Conservation (phyloP, 2,888 invertebrate species). For the Apamea crenata region DNA sequence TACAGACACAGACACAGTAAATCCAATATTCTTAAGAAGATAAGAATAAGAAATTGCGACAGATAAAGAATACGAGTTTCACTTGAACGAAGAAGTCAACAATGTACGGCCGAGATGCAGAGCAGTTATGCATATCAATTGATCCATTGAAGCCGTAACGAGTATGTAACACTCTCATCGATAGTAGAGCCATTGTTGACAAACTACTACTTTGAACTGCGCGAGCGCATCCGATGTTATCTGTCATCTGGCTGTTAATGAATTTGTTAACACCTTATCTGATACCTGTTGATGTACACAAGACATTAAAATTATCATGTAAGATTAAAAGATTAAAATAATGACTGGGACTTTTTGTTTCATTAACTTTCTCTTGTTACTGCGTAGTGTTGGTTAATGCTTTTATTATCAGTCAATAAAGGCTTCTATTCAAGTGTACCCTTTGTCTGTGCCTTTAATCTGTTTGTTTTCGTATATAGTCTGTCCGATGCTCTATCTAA, state of each 20-base stretch:
- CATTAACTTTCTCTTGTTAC: conserved; percentile 73
- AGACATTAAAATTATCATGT: conserved; percentile 22
- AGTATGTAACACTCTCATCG: conserved; percentile 72
- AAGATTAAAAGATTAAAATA: conserved; percentile 48
- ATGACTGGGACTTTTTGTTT: conserved; percentile 53
- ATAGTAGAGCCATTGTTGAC: conserved; percentile 68
- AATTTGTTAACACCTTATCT: conserved; percentile 48
- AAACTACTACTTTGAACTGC: conserved; percentile 51
- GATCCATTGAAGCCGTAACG: conserved; percentile 76
- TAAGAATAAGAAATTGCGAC: conserved; percentile 11
- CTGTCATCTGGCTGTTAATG: conserved; percentile 45
- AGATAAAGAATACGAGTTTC: conserved; percentile 28
- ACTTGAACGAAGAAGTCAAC: conserved; percentile 53
- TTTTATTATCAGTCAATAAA: conserved; percentile 70
- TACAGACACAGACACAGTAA: background rate
- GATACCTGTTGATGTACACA: conserved; percentile 39
- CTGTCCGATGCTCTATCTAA: conserved; percentile 55
- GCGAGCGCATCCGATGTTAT: conserved; percentile 51
- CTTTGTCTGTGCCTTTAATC: conserved; percentile 65
- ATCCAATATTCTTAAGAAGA: conserved; percentile 9
- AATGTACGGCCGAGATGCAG: conserved; percentile 67
- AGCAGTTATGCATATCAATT: conserved; percentile 80
- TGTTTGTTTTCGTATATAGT: conserved; percentile 70
- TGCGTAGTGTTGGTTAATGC: conserved; percentile 65
- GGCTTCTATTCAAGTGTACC: conserved; percentile 67